phyloP scores from a whole-genome alignment of 2,113 vertebrate genomes.

The Taurulus bubalis region DNA sequence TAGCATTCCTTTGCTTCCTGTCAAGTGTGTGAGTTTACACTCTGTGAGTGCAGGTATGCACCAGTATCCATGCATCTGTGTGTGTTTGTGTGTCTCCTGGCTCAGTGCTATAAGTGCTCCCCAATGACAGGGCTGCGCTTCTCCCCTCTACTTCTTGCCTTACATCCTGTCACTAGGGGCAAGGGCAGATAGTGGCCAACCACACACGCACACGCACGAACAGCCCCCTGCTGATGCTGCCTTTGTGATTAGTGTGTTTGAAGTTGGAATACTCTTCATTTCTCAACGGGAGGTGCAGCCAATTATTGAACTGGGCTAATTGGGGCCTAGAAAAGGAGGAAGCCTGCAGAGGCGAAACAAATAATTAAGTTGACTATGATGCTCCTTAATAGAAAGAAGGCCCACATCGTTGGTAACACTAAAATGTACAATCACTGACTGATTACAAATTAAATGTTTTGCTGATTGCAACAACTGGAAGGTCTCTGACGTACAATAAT shows the following conservation, averaged over 20 bases:
- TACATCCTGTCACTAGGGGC: slow-evolving; percentile 64
- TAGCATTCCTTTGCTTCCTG: neutral
- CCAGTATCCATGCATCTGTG: slow-evolving; percentile 19
- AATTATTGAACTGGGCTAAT: slow-evolving; percentile 57
- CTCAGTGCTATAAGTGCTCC: slow-evolving; percentile 71
- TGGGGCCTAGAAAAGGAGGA: slow-evolving; percentile 40
- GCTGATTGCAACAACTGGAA: neutral
- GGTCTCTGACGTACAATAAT: slow-evolving; percentile 1
- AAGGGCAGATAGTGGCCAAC: slow-evolving; percentile 64
- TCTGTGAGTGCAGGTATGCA: slow-evolving; percentile 22
- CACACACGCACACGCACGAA: slow-evolving; percentile 18
- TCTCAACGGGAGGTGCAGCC: slow-evolving; percentile 30
- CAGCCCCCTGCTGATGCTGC: slow-evolving; percentile 36
- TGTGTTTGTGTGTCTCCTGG: slow-evolving; percentile 59
- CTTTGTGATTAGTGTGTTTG: slow-evolving; percentile 57
- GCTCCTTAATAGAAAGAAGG: neutral
- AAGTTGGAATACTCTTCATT: slow-evolving; percentile 55
- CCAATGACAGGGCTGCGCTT: slow-evolving; percentile 48
- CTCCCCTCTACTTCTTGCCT: slow-evolving; percentile 47
- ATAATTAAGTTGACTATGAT: slow-evolving; percentile 11
- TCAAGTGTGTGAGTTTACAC: neutral
- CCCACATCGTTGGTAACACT: neutral
- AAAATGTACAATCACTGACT: slow-evolving; percentile 5
- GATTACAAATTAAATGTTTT: slow-evolving; percentile 3
- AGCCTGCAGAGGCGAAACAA: slow-evolving; percentile 36